Conservation (phyloP, 1,140 invertebrate species). For the Zelostemma sp. region DNA sequence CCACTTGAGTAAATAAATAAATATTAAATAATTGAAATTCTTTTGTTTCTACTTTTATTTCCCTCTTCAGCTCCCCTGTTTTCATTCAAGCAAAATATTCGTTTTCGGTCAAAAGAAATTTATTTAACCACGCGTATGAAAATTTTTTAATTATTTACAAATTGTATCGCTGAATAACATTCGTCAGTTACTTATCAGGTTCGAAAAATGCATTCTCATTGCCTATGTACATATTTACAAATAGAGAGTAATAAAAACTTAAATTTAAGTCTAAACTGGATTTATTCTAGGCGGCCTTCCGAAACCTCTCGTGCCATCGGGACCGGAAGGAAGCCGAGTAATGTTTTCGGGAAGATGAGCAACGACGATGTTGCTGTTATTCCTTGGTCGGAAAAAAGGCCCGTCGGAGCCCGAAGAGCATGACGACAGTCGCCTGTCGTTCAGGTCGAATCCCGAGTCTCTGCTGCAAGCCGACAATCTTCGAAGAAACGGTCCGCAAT, state of each 20-base stretch:
- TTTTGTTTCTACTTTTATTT: neutral
- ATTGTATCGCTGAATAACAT: too few relatives aligned
- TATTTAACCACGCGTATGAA: too few relatives aligned
- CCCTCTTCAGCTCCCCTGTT: too few relatives aligned
- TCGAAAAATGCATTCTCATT: too few relatives aligned
- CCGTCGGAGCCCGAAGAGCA: constrained; percentile 59
- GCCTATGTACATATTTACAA: too few relatives aligned
- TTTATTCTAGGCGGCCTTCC: constrained; percentile 52
- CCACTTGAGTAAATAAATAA: constrained; percentile 71
- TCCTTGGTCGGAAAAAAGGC: constrained; percentile 66
- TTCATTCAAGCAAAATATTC: too few relatives aligned
- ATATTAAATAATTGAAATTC: constrained; percentile 53
- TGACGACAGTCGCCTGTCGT: constrained; percentile 53
- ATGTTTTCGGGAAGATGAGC: constrained; percentile 75
- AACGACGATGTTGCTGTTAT: constrained; percentile 70
- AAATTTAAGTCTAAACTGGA: too few relatives aligned
- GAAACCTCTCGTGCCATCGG: constrained; percentile 88
- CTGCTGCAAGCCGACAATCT: constrained; percentile 71
- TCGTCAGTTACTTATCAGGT: too few relatives aligned
- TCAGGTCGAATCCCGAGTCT: constrained; percentile 64
- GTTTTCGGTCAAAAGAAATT: too few relatives aligned
- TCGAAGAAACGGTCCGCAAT: constrained; percentile 64
- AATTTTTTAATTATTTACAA: too few relatives aligned
- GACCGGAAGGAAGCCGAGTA: constrained; percentile 84
- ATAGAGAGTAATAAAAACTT: too few relatives aligned